Evolutionary conservation across 2,797 vertebrate species (phyloP).

Genomic region (Acridotheres tristis): DNA sequence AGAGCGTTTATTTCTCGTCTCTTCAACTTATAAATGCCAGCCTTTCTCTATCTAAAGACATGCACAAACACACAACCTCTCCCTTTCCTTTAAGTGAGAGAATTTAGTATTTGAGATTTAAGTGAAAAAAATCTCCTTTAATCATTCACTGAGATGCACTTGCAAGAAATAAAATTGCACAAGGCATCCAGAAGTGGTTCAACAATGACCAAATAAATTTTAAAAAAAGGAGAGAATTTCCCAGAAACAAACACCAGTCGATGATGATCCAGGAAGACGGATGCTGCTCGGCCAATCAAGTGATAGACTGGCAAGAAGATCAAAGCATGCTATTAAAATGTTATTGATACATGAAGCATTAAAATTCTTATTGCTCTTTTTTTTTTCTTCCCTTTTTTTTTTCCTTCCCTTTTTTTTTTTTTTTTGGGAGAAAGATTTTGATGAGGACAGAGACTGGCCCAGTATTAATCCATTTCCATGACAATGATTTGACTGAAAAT

Average conservation of each 20-base stretch:
- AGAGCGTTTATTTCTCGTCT: neutral
- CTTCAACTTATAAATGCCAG: constrained; percentile 1
- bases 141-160: neutral
- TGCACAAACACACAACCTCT: neutral
- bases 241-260: constrained; percentile 31
- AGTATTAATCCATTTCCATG: constrained; percentile 52
- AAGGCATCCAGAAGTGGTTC: neutral
- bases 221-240: neutral
- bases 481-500: constrained; percentile 65
- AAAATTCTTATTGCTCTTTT: constrained; percentile 11
- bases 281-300: constrained; percentile 13
- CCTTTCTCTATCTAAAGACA: neutral
- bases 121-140: neutral
- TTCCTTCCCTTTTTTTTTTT: neutral
- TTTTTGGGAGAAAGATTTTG: constrained; percentile 34
- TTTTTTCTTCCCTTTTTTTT: no score
- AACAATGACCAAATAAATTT: neutral
- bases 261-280: constrained; percentile 38
- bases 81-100: neutral
- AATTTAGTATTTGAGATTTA: neutral
- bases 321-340: constrained; percentile 56
- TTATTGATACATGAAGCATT: constrained; percentile 47
- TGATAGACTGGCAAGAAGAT: constrained; percentile 24
- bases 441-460: constrained; percentile 48
- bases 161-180: neutral